Conservation (phyloP, 2,797 vertebrate species). For the Nannoperca obscura region DNA sequence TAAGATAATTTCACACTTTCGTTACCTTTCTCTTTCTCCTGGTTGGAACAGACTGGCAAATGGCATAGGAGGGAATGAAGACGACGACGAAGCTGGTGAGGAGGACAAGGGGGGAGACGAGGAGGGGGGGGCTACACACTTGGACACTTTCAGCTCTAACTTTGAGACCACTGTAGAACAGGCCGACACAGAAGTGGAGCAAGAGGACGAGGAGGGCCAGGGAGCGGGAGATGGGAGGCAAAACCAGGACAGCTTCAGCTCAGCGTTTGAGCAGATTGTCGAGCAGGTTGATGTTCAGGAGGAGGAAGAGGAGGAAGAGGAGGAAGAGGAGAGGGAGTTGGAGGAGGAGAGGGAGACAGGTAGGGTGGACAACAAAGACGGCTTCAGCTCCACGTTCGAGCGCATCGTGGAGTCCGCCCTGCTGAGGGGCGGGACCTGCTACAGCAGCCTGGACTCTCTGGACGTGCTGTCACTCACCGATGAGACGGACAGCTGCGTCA, state of each 20-base stretch:
- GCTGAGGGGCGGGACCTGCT: conserved; percentile 93
- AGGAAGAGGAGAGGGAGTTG: conserved; percentile 69
- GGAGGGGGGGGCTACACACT: conserved; percentile 52
- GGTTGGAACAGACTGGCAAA: conserved; percentile 78
- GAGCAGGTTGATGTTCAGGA: conserved; percentile 86
- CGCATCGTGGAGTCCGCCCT: conserved; percentile 97
- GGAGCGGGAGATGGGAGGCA: conserved; percentile 58
- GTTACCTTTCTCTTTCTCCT: conserved; percentile 29
- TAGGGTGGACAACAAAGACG: conserved; percentile 91
- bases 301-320: conserved; percentile 81
- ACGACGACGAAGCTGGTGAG: conserved; percentile 70
- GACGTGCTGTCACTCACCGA: conserved; percentile 96
- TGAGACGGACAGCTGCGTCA: conserved; percentile 97
- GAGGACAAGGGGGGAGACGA: conserved; percentile 66
- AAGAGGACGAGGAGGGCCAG: conserved; percentile 76
- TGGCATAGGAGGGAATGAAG: conserved; percentile 77
- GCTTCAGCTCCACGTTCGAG: conserved; percentile 97
- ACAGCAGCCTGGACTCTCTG: conserved; percentile 96
- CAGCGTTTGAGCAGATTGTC: conserved; percentile 93
- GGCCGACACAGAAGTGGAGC: conserved; percentile 84
- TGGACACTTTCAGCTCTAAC: conserved; percentile 87
- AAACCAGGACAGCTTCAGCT: conserved; percentile 94
- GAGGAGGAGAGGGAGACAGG: conserved; percentile 71
- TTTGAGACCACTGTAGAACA: conserved; percentile 86
- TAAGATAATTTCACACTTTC: conserved; percentile 22